phyloP scores from a whole-genome alignment of 2,888 invertebrate species.

The Sturmia bella region DNA sequence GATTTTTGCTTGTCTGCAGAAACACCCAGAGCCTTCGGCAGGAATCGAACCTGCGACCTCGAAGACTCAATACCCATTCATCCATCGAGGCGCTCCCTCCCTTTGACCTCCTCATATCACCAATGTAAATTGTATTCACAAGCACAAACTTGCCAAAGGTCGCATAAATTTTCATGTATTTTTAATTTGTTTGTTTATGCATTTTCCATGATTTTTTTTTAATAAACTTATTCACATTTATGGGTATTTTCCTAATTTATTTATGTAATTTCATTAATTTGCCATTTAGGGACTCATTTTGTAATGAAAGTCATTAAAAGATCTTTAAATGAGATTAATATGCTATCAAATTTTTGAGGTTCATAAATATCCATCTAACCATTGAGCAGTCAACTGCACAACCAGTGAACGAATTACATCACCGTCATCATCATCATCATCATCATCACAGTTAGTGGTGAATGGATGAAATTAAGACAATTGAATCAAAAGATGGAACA shows the following conservation, averaged over 20 bases:
- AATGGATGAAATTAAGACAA: neutral
- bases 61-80: too few relatives aligned
- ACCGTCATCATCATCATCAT: neutral
- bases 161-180: neutral
- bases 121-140: neutral
- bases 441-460: neutral
- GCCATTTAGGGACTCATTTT: conserved; percentile 11
- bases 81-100: too few relatives aligned
- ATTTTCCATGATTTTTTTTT: neutral
- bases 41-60: too few relatives aligned
- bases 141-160: neutral
- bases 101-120: too few relatives aligned
- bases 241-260: neutral
- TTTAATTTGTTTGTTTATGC: too few relatives aligned
- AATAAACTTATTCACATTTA: neutral
- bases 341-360: conserved; percentile 45
- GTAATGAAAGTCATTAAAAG: conserved; percentile 30
- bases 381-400: too few relatives aligned
- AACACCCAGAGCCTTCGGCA: too few relatives aligned
- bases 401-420: neutral
- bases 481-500: neutral
- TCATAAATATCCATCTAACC: conserved; percentile 45
- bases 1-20: too few relatives aligned
- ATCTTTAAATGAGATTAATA: conserved; percentile 56
- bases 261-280: neutral